Percentiles rank a stretch among this genome's conserved stretches.
Evolutionary conservation across 2,113 vertebrate genomes (phyloP).

Genomic region (Mobula birostris): DNA sequence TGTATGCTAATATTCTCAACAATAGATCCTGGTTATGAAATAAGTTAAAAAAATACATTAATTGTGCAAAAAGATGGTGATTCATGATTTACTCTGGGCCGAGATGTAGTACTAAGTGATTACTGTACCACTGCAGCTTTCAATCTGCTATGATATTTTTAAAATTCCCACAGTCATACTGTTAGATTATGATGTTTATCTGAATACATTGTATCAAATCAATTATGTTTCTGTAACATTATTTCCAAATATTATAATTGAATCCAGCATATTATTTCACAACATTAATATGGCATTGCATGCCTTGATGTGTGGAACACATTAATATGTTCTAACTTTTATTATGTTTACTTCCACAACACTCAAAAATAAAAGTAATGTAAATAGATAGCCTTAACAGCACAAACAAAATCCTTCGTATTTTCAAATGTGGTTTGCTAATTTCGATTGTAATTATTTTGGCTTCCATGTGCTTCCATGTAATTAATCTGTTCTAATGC

Average conservation of each 20-base stretch:
- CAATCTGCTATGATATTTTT: neutral
- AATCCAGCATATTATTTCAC: neutral
- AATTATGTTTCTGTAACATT: conserved; percentile 5
- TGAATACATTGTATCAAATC: neutral
- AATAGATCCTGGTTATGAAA: neutral
- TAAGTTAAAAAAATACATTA: conserved; percentile 5
- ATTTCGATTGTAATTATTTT: conserved; percentile 29
- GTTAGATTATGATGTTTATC: neutral
- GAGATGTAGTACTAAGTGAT: neutral
- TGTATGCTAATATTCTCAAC: neutral
- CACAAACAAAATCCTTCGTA: neutral
- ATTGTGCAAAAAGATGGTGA: neutral
- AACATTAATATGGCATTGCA: neutral
- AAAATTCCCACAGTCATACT: neutral
- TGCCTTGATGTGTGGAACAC: neutral
- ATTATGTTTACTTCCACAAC: neutral
- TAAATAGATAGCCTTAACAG: neutral
- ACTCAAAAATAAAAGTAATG: neutral
- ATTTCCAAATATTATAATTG: neutral
- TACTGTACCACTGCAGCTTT: neutral
- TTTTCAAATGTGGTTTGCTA: neutral
- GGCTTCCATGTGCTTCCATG: conserved; percentile 26
- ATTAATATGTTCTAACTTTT: neutral
- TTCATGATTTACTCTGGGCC: neutral
- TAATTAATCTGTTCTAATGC: conserved; percentile 29